Evolutionary conservation across 2,797 vertebrate species (phyloP).

Genomic region (Melopsittacus undulatus): DNA sequence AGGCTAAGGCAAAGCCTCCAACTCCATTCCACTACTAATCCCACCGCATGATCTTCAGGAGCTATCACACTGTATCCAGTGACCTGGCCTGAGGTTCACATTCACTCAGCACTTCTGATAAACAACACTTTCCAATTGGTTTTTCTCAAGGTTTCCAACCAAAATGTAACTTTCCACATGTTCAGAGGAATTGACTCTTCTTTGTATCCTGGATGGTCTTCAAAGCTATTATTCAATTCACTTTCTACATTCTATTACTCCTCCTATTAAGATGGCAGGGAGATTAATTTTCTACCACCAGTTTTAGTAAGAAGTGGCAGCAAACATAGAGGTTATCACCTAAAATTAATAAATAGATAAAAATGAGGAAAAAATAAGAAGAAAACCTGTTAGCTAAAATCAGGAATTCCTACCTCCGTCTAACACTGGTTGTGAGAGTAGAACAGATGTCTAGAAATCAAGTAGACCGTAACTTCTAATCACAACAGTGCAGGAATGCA

Average conservation of each 20-base stretch:
- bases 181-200: conserved; percentile 42
- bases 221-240: conserved; percentile 1
- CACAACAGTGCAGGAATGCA: neutral
- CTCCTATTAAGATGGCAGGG: neutral
- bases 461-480: neutral
- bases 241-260: neutral
- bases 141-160: conserved; percentile 35
- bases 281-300: neutral
- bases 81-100: neutral
- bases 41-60: neutral
- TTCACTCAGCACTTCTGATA: conserved; percentile 10
- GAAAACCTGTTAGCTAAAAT: neutral
- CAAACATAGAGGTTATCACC: neutral
- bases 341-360: neutral
- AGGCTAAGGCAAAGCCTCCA: neutral
- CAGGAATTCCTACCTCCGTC: neutral
- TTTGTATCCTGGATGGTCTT: conserved; percentile 16
- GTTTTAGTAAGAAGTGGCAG: neutral
- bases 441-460: neutral
- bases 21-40: neutral
- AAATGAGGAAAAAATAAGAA: neutral
- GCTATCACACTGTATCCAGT: neutral
- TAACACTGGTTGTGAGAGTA: neutral
- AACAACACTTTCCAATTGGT: neutral
- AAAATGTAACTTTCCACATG: conserved; percentile 36